These are phyloP conservation scores for Apis florea DNA, from an alignment of 1,140 invertebrate species.

Conservation along the genomic window DNA sequence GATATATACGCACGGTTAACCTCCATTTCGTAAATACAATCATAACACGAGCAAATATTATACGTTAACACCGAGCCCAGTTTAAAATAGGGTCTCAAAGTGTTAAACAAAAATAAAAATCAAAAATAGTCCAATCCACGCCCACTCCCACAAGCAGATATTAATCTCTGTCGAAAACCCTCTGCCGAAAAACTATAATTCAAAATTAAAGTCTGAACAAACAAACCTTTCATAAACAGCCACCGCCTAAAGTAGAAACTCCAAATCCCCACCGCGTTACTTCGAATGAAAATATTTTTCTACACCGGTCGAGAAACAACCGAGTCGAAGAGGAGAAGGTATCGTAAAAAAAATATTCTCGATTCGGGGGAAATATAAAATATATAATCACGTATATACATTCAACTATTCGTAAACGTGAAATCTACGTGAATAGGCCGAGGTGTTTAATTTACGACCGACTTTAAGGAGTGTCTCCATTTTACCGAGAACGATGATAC, in stretches of 20 bases:
- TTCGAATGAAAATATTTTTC: conserved; percentile 7
- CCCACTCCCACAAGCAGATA: too few relatives aligned
- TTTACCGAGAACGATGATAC: neutral
- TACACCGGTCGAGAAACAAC: neutral
- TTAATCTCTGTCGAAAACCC: too few relatives aligned
- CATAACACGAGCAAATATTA: too few relatives aligned
- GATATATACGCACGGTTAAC: too few relatives aligned
- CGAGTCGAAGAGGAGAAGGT: neutral
- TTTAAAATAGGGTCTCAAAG: too few relatives aligned
- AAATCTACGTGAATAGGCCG: neutral
- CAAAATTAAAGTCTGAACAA: neutral
- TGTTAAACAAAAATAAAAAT: too few relatives aligned
- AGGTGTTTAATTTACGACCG: conserved; percentile 17
- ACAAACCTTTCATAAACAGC: neutral
- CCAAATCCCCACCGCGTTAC: neutral
- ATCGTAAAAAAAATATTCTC: neutral
- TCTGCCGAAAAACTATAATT: neutral
- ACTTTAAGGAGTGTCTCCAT: neutral
- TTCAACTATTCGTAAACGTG: neutral
- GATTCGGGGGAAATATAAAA: neutral
- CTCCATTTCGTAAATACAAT: too few relatives aligned
- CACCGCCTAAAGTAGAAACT: too few relatives aligned
- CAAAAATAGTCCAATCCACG: too few relatives aligned
- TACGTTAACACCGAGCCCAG: too few relatives aligned
- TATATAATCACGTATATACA: neutral